Evolutionary conservation across 2,888 invertebrate genomes (phyloP).

Genomic region (Zonitis immaculata): DNA sequence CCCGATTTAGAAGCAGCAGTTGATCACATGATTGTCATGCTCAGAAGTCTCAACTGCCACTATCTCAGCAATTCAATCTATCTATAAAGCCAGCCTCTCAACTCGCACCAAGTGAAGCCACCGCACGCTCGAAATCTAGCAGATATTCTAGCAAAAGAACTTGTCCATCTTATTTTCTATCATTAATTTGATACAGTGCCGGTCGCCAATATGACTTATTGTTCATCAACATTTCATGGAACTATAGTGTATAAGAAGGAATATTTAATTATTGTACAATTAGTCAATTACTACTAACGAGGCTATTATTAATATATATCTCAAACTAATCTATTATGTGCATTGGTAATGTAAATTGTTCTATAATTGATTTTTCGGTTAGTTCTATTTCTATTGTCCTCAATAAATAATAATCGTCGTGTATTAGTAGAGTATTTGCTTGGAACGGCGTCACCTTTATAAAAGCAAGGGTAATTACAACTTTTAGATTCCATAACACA

Average conservation of each 20-base stretch:
- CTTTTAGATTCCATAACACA: constrained; percentile 2
- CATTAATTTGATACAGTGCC: not conserved
- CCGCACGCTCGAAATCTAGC: no score
- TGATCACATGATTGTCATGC: no score
- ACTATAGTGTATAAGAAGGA: constrained; percentile 1
- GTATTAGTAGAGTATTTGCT: not conserved
- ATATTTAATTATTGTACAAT: constrained; percentile 4
- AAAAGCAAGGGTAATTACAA: constrained; percentile 4
- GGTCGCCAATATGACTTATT: not conserved
- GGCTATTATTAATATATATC: constrained; percentile 1
- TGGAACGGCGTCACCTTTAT: constrained; percentile 1
- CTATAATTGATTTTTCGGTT: constrained; percentile 1
- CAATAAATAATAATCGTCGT: not conserved
- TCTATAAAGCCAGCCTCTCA: no score
- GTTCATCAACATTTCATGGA: not conserved
- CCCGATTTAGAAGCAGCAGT: no score
- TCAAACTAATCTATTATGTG: no score
- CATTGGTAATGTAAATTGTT: not conserved
- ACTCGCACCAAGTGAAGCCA: no score
- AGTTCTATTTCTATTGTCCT: not conserved
- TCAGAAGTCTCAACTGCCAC: no score
- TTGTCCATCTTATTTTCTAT: not conserved
- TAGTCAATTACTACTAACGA: constrained; percentile 2
- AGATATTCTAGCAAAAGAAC: not conserved
- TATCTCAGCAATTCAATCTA: no score